Base-by-base conservation (phyloP, 2,888 invertebrate genomes). In the Himalopsyche kuldschensis region DNA sequence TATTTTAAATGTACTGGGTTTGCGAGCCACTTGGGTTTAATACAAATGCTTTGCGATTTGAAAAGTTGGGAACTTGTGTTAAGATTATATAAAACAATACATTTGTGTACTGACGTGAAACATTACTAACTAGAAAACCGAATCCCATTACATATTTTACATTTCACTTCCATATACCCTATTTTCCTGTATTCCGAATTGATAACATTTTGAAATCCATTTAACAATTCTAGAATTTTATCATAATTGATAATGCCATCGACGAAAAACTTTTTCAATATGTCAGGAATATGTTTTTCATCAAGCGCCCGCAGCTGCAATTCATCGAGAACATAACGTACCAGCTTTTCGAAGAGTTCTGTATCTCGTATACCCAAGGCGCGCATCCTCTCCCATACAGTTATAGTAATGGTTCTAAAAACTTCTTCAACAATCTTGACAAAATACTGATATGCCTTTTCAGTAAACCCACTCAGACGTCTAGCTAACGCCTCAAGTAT, bases 211-310 rank as follows among this genome's bases (percentile, higher is more conserved):
- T 47, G 79, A 91, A 81, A 79, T 92, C 90, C 0, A 90, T 90
- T 0, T 90, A 90, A 82, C 89, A 89, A 6, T 89, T 88, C 4
- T 11, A 30, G 20, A 27, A 69, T 69, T 27, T 69, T 69, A 11
- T 20, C 27, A 15, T 24, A 27, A 20, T 27, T 30, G 15, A 92
- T 88, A 0, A 88, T 86, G 0, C 92, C 92, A 24, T 91, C 90
- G 87, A 91, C 90, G 87, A 92, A 91, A 86, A 91, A 91, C 84
- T 91, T 90, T 84, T 89, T 90, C 10, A 92, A 83, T 1, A 91
- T 88, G 17, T 90, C 87, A 0, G 89, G 82, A n/a, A 91, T 90
- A 3, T 90, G 89, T 46, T 90, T 90, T 81, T 92, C 91, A 0
- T 87, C 87, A 0, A 90, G 88, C 0, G 87, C 84, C 35, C 90